Percentiles rank a stretch among this genome's conserved stretches.
These are phyloP conservation scores for Macroramphosus scolopax DNA, from an alignment of 2,797 vertebrate genomes.

Conservation along the genomic window DNA sequence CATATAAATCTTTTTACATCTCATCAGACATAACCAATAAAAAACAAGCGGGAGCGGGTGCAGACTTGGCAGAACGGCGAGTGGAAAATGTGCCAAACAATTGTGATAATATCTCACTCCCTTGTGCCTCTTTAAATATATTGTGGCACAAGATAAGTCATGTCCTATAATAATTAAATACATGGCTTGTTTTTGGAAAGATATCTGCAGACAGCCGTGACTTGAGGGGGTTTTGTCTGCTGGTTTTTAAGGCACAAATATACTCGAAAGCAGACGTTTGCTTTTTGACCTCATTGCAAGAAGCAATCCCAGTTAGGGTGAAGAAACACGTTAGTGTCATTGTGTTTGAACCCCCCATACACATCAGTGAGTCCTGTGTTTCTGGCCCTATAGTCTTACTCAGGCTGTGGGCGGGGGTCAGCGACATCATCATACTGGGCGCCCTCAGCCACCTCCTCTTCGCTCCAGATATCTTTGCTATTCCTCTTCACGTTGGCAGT, in stretches of 20 bases:
- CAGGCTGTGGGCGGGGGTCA: slow-evolving; percentile 74
- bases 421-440: slow-evolving; percentile 70
- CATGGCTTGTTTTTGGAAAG: too few species aligned
- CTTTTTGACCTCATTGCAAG: too few species aligned
- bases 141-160: not conserved
- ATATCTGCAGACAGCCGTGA: too few species aligned
- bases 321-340: too few species aligned
- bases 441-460: slow-evolving; percentile 75
- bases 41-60: too few species aligned
- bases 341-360: not conserved
- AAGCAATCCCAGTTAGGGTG: too few species aligned
- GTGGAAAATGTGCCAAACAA: not conserved
- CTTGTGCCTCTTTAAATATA: not conserved
- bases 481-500: slow-evolving; percentile 31
- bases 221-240: too few species aligned
- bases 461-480: slow-evolving; percentile 74
- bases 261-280: too few species aligned
- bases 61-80: not conserved
- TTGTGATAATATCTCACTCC: not conserved
- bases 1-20: not conserved
- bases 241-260: too few species aligned
- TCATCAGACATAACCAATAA: not conserved
- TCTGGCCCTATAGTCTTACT: slow-evolving; percentile 73
- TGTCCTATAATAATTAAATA: too few species aligned
- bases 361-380: not conserved